Conservation (phyloP, 2,888 invertebrate species). For the Leptura quadrifasciata region DNA sequence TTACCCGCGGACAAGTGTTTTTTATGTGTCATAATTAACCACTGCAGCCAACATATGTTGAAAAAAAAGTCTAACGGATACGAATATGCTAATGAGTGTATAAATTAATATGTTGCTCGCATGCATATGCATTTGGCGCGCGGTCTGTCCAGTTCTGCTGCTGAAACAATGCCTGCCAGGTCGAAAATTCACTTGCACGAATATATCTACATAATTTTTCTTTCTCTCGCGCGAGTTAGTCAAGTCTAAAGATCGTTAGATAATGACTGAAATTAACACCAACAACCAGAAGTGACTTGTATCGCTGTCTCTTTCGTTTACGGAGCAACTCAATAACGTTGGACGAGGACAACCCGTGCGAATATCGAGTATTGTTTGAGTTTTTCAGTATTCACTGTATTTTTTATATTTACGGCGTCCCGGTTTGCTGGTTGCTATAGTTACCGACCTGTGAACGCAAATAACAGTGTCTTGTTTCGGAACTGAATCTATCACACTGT, state of each 20-base stretch:
- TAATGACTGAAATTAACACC: constrained; percentile 75
- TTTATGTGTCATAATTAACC: constrained; percentile 72
- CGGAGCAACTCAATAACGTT: constrained; percentile 23
- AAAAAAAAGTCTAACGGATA: constrained; percentile 74
- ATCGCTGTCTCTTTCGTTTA: constrained; percentile 53
- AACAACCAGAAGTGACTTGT: constrained; percentile 67
- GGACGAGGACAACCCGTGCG: constrained; percentile 56
- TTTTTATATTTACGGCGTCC: constrained; percentile 72
- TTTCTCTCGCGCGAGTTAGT: constrained; percentile 75
- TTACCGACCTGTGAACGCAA: constrained; percentile 71
- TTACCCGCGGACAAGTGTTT: constrained; percentile 60
- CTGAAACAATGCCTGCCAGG: constrained; percentile 68
- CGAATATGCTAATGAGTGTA: constrained; percentile 75
- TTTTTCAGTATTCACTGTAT: constrained; percentile 65
- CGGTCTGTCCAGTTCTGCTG: constrained; percentile 62
- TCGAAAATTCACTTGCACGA: constrained; percentile 66
- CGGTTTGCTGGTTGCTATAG: constrained; percentile 71
- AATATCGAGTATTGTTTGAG: constrained; percentile 66
- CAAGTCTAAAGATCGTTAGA: constrained; percentile 75
- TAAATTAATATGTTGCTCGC: constrained; percentile 75
- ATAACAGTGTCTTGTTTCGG: constrained; percentile 67
- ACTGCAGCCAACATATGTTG: constrained; percentile 73
- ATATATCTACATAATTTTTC: constrained; percentile 73
- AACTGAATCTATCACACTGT: constrained; percentile 50
- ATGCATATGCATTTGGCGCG: constrained; percentile 73